Conservation (phyloP, 2,113 vertebrate species). For the Meles meles region DNA sequence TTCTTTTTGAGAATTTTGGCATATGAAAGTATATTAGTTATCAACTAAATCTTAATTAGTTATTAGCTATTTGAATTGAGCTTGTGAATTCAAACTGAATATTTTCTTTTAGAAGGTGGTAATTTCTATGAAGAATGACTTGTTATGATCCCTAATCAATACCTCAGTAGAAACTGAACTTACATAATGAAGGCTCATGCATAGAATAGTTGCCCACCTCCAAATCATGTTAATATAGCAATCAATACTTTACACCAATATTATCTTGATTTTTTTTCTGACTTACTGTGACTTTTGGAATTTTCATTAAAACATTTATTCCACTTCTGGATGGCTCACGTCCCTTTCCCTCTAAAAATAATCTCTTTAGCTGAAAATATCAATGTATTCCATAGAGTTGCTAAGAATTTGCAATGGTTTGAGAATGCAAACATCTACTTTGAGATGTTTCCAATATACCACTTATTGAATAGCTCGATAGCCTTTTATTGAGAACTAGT, state of each 20-base stretch:
- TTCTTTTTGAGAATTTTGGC: neutral
- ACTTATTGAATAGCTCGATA: constrained; percentile 44
- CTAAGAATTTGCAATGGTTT: constrained; percentile 41
- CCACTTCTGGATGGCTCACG: neutral
- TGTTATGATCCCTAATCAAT: neutral
- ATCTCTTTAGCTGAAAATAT: constrained; percentile 65
- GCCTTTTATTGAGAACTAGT: neutral
- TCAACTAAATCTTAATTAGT: neutral
- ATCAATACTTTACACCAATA: neutral
- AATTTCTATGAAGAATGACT: neutral
- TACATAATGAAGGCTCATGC: neutral
- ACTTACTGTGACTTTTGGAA: constrained; percentile 32
- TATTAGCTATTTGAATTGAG: neutral
- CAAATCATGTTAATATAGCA: constrained; percentile 29
- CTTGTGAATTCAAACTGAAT: neutral
- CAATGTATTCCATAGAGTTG: neutral
- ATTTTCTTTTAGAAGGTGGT: neutral
- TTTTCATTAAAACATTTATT: neutral
- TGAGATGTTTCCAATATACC: constrained; percentile 41
- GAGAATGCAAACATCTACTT: constrained; percentile 37
- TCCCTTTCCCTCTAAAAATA: constrained; percentile 50
- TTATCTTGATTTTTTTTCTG: constrained; percentile 52
- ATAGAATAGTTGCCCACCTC: neutral
- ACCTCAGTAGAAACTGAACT: neutral
- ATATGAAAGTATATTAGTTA: neutral